These are phyloP conservation scores for Eremobia ochroleuca DNA, from an alignment of 2,888 invertebrate genomes.

Conservation along the genomic window DNA sequence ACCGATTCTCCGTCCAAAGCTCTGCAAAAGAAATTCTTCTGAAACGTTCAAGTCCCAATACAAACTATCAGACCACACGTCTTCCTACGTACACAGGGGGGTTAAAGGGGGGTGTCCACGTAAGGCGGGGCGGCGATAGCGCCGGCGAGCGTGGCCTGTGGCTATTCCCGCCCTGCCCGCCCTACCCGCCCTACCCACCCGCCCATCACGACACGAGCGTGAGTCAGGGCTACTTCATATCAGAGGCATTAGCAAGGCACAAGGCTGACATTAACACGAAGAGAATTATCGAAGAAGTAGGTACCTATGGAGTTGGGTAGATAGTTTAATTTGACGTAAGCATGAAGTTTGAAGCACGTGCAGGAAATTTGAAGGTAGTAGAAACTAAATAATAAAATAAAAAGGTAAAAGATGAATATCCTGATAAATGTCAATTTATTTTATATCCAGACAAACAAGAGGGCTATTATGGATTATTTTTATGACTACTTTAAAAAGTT, in stretches of 20 bases:
- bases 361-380: slow-evolving; percentile 23
- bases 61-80: slow-evolving; percentile 50
- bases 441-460: too few relatives aligned
- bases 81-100: slow-evolving; percentile 39
- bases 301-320: not conserved
- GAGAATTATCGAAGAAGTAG: slow-evolving; percentile 1
- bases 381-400: slow-evolving; percentile 8
- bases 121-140: slow-evolving; percentile 82
- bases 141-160: slow-evolving; percentile 86
- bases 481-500: too few relatives aligned
- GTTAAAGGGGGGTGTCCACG: slow-evolving; percentile 74
- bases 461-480: too few relatives aligned
- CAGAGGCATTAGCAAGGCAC: slow-evolving; percentile 45
- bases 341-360: slow-evolving; percentile 1
- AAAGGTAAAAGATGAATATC: not conserved
- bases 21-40: not conserved
- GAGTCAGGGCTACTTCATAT: slow-evolving; percentile 63
- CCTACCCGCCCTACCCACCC: slow-evolving; percentile 72
- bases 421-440: not conserved
- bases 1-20: not conserved
- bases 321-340: slow-evolving; percentile 13
- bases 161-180: slow-evolving; percentile 83
- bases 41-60: slow-evolving; percentile 10
- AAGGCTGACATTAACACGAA: slow-evolving; percentile 37
- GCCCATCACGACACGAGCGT: slow-evolving; percentile 71